Conservation (phyloP, 2,113 vertebrate species). For the Bothrops jararaca region DNA sequence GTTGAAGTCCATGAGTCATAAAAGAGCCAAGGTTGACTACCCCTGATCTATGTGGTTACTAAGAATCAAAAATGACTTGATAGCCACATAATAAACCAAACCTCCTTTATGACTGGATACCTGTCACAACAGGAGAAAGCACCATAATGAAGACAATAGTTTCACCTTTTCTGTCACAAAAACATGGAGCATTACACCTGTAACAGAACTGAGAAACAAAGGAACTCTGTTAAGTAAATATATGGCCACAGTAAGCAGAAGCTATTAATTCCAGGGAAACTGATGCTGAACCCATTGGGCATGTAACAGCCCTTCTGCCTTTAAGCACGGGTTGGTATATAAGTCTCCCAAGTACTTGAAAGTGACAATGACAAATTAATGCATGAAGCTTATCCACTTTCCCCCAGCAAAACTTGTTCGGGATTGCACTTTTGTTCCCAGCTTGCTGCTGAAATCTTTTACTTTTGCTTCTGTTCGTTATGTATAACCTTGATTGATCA, state of each 20-base stretch:
- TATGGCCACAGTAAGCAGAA: neutral
- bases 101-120: neutral
- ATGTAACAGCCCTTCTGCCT: neutral
- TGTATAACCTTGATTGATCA: constrained; percentile 40
- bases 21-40: too few species aligned
- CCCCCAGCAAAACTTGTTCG: constrained; percentile 5
- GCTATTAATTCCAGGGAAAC: neutral
- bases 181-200: neutral
- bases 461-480: constrained; percentile 10
- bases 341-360: neutral
- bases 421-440: constrained; percentile 20
- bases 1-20: too few species aligned
- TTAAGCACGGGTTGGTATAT: neutral
- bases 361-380: neutral
- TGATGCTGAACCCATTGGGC: neutral
- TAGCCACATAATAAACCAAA: neutral
- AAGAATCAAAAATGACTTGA: neutral
- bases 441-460: neutral
- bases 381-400: constrained; percentile 17
- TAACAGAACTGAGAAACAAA: neutral
- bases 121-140: neutral
- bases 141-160: neutral
- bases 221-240: neutral
- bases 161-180: neutral
- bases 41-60: neutral